These are phyloP conservation scores for Brassicogethes aeneus DNA, from an alignment of 2,888 invertebrate genomes.

Conservation along the genomic window DNA sequence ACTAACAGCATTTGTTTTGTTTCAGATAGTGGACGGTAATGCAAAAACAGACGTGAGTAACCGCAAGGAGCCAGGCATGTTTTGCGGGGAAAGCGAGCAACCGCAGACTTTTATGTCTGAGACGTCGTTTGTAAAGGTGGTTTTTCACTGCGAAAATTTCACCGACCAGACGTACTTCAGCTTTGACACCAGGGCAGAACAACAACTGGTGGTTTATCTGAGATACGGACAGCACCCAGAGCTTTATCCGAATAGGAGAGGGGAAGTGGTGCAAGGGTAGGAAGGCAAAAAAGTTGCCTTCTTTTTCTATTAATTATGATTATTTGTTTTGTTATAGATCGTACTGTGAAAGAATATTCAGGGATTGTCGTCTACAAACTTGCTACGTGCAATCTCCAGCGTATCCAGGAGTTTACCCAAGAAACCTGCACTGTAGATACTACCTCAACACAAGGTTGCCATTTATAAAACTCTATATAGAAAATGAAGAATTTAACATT, in stretches of 20 bases:
- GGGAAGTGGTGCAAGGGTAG: constrained; percentile 79
- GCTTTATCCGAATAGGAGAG: constrained; percentile 81
- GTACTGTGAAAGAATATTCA: constrained; percentile 80
- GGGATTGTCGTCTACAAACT: constrained; percentile 81
- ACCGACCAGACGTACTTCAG: constrained; percentile 87
- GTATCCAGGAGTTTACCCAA: constrained; percentile 85
- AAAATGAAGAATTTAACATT: constrained; percentile 89
- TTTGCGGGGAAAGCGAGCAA: constrained; percentile 90
- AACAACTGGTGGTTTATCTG: constrained; percentile 82
- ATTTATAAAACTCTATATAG: constrained; percentile 84
- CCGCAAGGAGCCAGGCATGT: constrained; percentile 80
- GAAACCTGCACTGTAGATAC: constrained; percentile 85
- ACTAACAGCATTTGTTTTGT: no score
- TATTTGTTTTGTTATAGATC: constrained; percentile 50
- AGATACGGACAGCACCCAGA: constrained; percentile 92
- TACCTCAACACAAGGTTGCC: constrained; percentile 80
- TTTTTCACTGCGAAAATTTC: constrained; percentile 88
- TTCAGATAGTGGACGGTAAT: constrained; percentile 84
- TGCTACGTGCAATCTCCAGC: constrained; percentile 92
- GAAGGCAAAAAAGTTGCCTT: constrained; percentile 22
- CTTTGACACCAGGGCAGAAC: constrained; percentile 80
- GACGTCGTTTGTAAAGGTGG: constrained; percentile 84
- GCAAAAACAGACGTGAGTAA: constrained; percentile 83
- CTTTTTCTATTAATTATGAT: not conserved
- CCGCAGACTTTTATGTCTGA: constrained; percentile 92